Evolutionary conservation across 2,888 invertebrate species (phyloP).

Genomic region (Scelioninae gen. 1): DNA sequence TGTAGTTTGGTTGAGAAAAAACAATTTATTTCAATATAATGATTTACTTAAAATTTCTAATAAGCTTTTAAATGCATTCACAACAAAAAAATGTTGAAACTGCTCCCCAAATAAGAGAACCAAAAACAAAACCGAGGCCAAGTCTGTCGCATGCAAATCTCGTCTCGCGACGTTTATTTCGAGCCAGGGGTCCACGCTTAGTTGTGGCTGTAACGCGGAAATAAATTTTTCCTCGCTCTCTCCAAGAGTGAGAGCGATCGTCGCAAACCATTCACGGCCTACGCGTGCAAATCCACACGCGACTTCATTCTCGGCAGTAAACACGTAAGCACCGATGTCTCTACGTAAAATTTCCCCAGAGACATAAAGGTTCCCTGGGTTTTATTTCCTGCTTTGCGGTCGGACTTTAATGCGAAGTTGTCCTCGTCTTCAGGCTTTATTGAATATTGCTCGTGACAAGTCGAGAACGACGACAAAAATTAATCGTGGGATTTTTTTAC

Average conservation of each 20-base stretch:
- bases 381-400: conserved; percentile 59
- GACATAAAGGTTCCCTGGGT: conserved; percentile 40
- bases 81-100: too few species aligned
- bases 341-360: conserved; percentile 51
- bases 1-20: too few species aligned
- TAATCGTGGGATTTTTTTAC: conserved; percentile 1
- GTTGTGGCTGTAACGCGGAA: conserved; percentile 72
- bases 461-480: conserved; percentile 7
- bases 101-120: neutral
- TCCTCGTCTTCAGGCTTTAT: conserved; percentile 29
- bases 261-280: conserved; percentile 37
- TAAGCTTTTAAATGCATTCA: too few species aligned
- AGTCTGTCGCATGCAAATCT: conserved; percentile 37
- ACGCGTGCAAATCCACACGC: conserved; percentile 40
- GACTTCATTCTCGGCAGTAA: conserved; percentile 45
- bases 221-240: conserved; percentile 72
- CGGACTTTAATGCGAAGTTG: conserved; percentile 31
- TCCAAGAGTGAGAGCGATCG: conserved; percentile 6
- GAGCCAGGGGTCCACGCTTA: conserved; percentile 64
- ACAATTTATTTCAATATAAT: too few species aligned
- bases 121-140: conserved; percentile 11
- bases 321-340: conserved; percentile 51
- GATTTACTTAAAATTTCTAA: too few species aligned
- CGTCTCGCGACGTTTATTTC: conserved; percentile 34
- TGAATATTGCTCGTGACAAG: conserved; percentile 42